A percentile compares a stretch with the other conserved stretches of the same genome.
Evolutionary conservation across 2,113 vertebrate genomes (phyloP).

Genomic region (Empidonax alnorum): DNA sequence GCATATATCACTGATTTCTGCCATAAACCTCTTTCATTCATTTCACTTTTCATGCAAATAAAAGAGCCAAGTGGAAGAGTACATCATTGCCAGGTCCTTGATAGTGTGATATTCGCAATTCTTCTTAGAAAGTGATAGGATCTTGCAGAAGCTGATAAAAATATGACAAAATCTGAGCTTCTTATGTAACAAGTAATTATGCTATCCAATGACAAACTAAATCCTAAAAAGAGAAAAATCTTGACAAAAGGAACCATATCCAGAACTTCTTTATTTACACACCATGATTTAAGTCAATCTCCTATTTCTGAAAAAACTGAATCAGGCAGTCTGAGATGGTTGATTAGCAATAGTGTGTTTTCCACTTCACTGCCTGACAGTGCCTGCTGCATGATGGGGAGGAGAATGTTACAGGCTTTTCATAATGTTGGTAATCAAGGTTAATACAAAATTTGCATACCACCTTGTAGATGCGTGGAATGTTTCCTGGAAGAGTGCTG

Average conservation of each 20-base stretch:
- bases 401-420: not conserved
- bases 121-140: not conserved
- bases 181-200: slow-evolving; percentile 1
- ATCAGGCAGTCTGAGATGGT: fast-evolving
- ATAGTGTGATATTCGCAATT: not conserved
- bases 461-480: not conserved
- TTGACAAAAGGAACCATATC: not conserved
- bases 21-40: not conserved
- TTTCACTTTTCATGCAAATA: not conserved
- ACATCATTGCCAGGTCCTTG: not conserved
- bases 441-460: slow-evolving; percentile 45
- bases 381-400: not conserved
- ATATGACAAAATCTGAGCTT: not conserved
- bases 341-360: slow-evolving; percentile 8
- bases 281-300: not conserved
- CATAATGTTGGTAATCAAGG: slow-evolving; percentile 37
- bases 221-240: not conserved
- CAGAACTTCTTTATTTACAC: not conserved
- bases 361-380: not conserved
- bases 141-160: slow-evolving; percentile 4
- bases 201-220: not conserved
- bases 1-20: not conserved
- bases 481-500: not conserved
- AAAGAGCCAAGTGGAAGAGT: not conserved
- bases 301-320: not conserved